phyloP scores from a whole-genome alignment of 2,888 invertebrate species.

The Nomada lathburiana region DNA sequence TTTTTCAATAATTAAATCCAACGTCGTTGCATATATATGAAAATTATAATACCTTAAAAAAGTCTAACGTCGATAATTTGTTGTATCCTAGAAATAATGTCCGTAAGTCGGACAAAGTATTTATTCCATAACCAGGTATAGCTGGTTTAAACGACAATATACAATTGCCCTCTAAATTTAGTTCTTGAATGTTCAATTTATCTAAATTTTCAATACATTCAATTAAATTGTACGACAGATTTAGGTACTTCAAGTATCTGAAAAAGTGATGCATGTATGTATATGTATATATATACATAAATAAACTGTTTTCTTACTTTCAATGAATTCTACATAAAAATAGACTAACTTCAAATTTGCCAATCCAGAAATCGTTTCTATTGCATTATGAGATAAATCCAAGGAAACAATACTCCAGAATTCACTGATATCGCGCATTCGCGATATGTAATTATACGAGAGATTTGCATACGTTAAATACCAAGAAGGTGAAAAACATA shows the following conservation, averaged over 20 bases:
- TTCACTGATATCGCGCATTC: conserved; percentile 85
- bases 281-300: background rate
- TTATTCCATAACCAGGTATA: conserved; percentile 84
- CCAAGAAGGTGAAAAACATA: conserved; percentile 87
- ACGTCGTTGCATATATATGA: background rate
- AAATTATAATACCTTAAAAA: conserved; percentile 83
- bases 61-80: conserved; percentile 85
- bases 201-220: conserved; percentile 86
- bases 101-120: conserved; percentile 85
- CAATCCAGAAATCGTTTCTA: conserved; percentile 86
- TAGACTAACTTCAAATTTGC: conserved; percentile 85
- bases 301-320: background rate
- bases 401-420: conserved; percentile 88
- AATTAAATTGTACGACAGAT: conserved; percentile 87
- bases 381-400: conserved; percentile 87
- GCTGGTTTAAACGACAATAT: conserved; percentile 84
- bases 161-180: conserved; percentile 86
- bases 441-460: conserved; percentile 86
- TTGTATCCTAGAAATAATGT: conserved; percentile 86
- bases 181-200: conserved; percentile 85
- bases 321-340: background rate
- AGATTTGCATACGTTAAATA: conserved; percentile 88
- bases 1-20: background rate
- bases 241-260: conserved; percentile 86
- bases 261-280: background rate